Evolutionary conservation across 1,140 invertebrate species (phyloP), one percentile per base, ranked within the genome.

Genomic region (Tribolium madens): DNA sequence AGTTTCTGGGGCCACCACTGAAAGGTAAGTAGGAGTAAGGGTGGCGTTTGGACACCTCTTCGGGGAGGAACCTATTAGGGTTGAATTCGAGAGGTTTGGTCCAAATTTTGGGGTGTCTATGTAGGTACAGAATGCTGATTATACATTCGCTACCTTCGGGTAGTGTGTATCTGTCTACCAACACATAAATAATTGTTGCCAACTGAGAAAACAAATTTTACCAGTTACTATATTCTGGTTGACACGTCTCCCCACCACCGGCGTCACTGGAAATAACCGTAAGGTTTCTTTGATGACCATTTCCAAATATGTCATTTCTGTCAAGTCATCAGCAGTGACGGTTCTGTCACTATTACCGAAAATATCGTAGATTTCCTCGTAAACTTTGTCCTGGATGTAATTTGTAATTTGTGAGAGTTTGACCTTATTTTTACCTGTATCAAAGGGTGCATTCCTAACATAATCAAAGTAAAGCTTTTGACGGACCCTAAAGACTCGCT

Each of bases 81-180:
- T 86, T 78, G 36, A 90, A 92, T 13, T 82, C 84, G 1, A 91
- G 81, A 0, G 92, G 91, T 31, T 92, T 86, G 0, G 90, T 87
- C 84, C 88, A 94, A 71, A 88, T 87, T 1, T 88, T 84, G 0
- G 89, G 86, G 81, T 92, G 88, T 1, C 87, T 84, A 77, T 94
- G 93, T 1, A 93, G 10, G 10, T n/a, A n/a, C 4, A 74, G 12
- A 31, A 75, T 75, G 10, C 52, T 12, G 10, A 75, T n/a, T 6
- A 46, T 10, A 14, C 57, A 17, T 13, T 21, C 50, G 9, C 21
- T 1, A 7, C 52, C 53, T 68, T 53, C 31, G 4, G 73, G 73
- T 31, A 75, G 6, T 13, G 47, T 26, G 15, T 21, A 64, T 33
- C 33, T 18, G 47, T 21, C 73, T 75, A 12, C 50, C 5, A 69